These are phyloP conservation scores for Zaprionus bogoriensis DNA, from an alignment of 2,888 invertebrate species.

Conservation along the genomic window DNA sequence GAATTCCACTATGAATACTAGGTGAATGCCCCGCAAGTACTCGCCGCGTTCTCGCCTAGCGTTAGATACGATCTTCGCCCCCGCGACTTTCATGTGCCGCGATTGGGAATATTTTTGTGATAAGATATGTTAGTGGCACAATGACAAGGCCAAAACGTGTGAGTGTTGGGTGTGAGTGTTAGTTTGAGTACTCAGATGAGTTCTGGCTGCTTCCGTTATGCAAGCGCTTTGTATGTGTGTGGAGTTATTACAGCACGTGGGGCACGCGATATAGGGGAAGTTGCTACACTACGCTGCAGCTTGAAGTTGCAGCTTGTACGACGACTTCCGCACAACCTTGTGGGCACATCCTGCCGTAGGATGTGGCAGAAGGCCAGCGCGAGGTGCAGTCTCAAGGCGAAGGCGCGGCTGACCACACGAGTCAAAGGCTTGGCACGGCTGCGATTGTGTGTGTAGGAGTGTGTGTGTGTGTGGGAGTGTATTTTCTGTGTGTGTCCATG, in stretches of 20 bases:
- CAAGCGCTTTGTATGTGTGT: conserved; percentile 6
- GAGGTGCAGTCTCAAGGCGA: conserved; percentile 7
- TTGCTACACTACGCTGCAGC: conserved; percentile 26
- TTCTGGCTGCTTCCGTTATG: conserved; percentile 13
- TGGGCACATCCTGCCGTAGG: conserved; percentile 43
- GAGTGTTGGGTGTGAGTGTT: neutral
- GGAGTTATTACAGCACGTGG: neutral
- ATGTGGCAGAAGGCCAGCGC: conserved; percentile 20
- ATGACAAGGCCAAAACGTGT: conserved; percentile 10
- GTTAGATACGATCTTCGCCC: conserved; percentile 38
- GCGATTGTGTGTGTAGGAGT: neutral
- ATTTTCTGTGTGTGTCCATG: conserved; percentile 1
- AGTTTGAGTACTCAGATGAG: conserved; percentile 16
- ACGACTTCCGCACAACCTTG: neutral
- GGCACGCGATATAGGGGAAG: conserved; percentile 23
- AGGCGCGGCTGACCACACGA: conserved; percentile 25
- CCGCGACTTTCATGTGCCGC: neutral
- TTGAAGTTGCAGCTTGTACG: neutral
- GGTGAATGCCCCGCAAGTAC: conserved; percentile 9
- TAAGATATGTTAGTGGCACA: conserved; percentile 40
- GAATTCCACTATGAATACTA: neutral
- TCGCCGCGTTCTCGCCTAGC: neutral
- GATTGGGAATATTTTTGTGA: conserved; percentile 12
- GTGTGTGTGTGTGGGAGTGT: neutral
- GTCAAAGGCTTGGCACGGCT: conserved; percentile 17